Percentiles rank a stretch among this genome's conserved stretches.
Conservation (phyloP, 2,797 vertebrate species). For the Sternarchorhynchus goeldii region DNA sequence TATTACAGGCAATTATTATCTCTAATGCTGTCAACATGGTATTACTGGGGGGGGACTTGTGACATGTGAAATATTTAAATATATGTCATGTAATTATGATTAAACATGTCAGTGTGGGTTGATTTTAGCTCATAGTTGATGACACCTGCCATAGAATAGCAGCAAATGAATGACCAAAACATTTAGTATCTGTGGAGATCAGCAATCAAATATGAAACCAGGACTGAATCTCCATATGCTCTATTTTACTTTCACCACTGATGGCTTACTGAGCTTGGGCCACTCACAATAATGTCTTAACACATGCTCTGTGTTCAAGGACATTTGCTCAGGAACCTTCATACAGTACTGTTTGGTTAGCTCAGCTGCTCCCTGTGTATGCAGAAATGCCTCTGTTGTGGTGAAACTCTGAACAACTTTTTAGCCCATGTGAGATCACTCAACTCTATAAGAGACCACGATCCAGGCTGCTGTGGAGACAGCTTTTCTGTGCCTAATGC, state of each 20-base stretch:
- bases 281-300: too few species aligned
- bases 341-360: too few species aligned
- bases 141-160: not conserved
- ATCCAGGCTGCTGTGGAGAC: not conserved
- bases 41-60: conserved; percentile 35
- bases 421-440: not conserved
- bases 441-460: not conserved
- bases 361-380: too few species aligned
- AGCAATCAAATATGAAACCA: not conserved
- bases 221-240: too few species aligned
- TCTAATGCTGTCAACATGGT: conserved; percentile 64
- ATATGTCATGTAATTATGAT: not conserved
- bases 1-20: conserved; percentile 66
- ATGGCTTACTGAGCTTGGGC: too few species aligned
- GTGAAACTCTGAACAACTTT: not conserved
- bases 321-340: too few species aligned
- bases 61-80: conserved; percentile 27
- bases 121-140: conserved; percentile 1
- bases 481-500: not conserved
- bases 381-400: too few species aligned
- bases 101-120: not conserved
- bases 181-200: not conserved
- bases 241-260: too few species aligned
- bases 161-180: not conserved
- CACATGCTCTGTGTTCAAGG: too few species aligned